Evolutionary conservation across 1,140 invertebrate genomes (phyloP).

Genomic region (Galleria mellonella): DNA sequence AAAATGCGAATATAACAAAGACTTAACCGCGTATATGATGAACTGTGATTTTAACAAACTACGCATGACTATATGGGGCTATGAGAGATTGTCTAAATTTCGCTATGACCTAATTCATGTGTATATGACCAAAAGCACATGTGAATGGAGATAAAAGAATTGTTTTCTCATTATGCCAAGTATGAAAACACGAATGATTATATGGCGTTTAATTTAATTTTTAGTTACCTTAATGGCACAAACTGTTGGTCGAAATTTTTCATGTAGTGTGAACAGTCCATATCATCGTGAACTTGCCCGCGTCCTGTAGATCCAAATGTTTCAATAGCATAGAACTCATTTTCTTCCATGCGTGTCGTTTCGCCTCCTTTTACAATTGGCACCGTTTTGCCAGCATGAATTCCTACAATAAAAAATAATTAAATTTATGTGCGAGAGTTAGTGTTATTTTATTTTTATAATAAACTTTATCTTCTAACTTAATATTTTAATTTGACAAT

Average conservation of each 20-base stretch:
- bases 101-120: too few relatives aligned
- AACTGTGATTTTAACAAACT: background rate
- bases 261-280: slow-evolving; percentile 99
- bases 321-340: slow-evolving; percentile 99
- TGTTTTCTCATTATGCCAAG: too few relatives aligned
- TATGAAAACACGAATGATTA: too few relatives aligned
- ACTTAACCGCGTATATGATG: too few relatives aligned
- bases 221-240: slow-evolving; percentile 85
- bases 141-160: too few relatives aligned
- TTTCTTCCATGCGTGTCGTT: slow-evolving; percentile 98
- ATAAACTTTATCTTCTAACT: too few relatives aligned
- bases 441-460: too few relatives aligned
- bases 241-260: slow-evolving; percentile 97
- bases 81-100: background rate
- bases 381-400: slow-evolving; percentile 99
- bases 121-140: too few relatives aligned
- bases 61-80: background rate
- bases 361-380: slow-evolving; percentile 99
- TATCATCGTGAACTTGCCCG: slow-evolving; percentile 98
- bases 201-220: too few relatives aligned
- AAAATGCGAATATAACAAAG: too few relatives aligned
- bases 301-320: slow-evolving; percentile 99
- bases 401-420: slow-evolving; percentile 76
- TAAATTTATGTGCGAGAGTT: too few relatives aligned
- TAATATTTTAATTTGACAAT: too few relatives aligned